Evolutionary conservation across 2,113 vertebrate species (phyloP), one percentile per base, ranked within the genome.

Genomic region (Campylorhamphus procurvoides): DNA sequence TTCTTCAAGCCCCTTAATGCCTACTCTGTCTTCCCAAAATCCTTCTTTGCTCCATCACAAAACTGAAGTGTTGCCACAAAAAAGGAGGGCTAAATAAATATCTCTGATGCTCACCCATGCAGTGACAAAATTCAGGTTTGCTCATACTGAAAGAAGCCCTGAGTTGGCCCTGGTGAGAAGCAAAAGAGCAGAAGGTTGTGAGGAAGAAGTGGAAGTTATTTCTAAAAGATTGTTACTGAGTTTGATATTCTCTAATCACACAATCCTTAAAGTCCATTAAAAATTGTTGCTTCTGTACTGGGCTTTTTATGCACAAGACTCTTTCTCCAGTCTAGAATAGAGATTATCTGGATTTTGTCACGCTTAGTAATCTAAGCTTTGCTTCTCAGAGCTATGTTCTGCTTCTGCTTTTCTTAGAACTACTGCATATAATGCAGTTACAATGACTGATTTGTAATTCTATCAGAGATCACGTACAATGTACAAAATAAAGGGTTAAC

Each of bases 401-500:
- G 60, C 14, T 93, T 53, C 50, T 72, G 52, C 63, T 77, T 88
- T 71, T 46, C 68, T 88, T 53, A 29, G 25, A 93, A 63, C 27
- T 73, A 67, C 55, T 83, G 27, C 24, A 13, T 12, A 14, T 40
- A 86, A 35, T 44, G n/a, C 50, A 75, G 63, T 81, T 75, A 72
- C 35, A 76, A 35, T 58, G 63, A 82, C 33, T 71, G 62, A 95
- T 60, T 84, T 68, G 5, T 63, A 92, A 55, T 29, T 33, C 55
- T 85, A 64, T 60, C 49, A 82, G n/a, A 87, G 46, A 82, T 29
- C 40, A 18, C 1, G 12, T 40, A 78, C 62, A 64, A 76, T 29
- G 56, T 4, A 59, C n/a, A 94, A 83, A 95, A 80, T 39, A 78
- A 96, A 92, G 93, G 68, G 92, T 95, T 96, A 96, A 96, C 60